Percentiles rank a stretch among this genome's conserved stretches.
Conservation (phyloP, 30 jellyfish, hydroid and myxozoan species). For the Aurelia coerulea region DNA sequence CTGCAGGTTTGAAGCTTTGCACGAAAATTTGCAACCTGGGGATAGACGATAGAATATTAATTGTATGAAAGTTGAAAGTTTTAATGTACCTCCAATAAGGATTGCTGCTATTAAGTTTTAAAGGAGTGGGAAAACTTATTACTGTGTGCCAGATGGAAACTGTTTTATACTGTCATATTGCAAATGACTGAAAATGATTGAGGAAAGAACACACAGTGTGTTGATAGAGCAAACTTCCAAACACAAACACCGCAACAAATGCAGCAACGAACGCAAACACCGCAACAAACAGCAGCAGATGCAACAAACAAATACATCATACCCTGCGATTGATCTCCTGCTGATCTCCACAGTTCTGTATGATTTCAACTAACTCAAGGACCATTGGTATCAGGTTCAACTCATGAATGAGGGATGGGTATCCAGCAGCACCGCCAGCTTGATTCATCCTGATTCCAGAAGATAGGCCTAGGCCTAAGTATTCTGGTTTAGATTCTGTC, state of each 20-base stretch:
- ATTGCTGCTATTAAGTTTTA: too few relatives aligned
- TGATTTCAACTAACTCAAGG: conserved; percentile 52
- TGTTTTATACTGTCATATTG: too few relatives aligned
- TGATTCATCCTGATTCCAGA: conserved; percentile 30
- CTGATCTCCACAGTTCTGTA: conserved; percentile 47
- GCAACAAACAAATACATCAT: not conserved
- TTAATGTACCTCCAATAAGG: too few relatives aligned
- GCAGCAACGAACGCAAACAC: too few relatives aligned
- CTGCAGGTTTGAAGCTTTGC: conserved; percentile 68
- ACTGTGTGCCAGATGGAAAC: too few relatives aligned
- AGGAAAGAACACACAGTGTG: too few relatives aligned
- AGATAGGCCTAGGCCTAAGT: not conserved
- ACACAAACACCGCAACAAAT: too few relatives aligned
- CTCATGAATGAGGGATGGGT: conserved; percentile 54
- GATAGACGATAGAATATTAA: not conserved
- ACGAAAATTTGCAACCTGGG: conserved; percentile 78
- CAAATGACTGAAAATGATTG: too few relatives aligned
- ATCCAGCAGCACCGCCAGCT: conserved; percentile 20
- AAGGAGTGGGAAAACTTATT: too few relatives aligned
- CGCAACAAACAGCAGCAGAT: too few relatives aligned
- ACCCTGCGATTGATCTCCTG: conserved; percentile 67
- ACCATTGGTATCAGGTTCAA: conserved; percentile 54
- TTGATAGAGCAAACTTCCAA: too few relatives aligned
- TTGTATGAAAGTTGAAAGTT: not conserved
- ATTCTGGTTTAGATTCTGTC: too few relatives aligned